Conservation (phyloP, 2,797 vertebrate genomes). For the Lerista edwardsae region DNA sequence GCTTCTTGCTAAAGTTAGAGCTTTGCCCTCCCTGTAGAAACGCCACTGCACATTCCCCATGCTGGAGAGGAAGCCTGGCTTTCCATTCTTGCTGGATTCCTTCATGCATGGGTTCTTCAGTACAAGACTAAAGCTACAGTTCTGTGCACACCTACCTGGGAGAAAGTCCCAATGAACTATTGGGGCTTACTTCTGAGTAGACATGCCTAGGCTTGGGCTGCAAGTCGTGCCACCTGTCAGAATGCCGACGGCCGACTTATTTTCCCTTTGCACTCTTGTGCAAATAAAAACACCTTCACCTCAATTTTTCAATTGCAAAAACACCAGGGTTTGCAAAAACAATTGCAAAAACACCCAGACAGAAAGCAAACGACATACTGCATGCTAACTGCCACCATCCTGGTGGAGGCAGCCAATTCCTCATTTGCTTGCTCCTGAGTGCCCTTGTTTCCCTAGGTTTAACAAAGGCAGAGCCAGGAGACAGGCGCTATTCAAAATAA, state of each 20-base stretch:
- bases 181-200: too few species aligned
- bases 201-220: too few species aligned
- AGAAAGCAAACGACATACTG: background rate
- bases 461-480: background rate
- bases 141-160: too few species aligned
- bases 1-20: too few species aligned
- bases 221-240: background rate
- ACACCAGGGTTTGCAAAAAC: too few species aligned
- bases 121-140: background rate
- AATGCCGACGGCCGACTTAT: slow-evolving; percentile 25
- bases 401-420: background rate
- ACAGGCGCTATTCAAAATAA: background rate
- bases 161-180: too few species aligned
- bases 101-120: slow-evolving; percentile 37
- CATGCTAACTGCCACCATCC: background rate
- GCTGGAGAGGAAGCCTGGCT: slow-evolving; percentile 40
- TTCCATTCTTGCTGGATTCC: slow-evolving; percentile 46
- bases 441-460: background rate
- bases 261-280: background rate
- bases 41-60: slow-evolving; percentile 47
- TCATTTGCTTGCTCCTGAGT: slow-evolving; percentile 3
- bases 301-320: background rate
- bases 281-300: background rate
- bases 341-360: background rate
- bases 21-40: too few species aligned